Conservation (phyloP, 2,888 invertebrate species). For the Helleia helle region DNA sequence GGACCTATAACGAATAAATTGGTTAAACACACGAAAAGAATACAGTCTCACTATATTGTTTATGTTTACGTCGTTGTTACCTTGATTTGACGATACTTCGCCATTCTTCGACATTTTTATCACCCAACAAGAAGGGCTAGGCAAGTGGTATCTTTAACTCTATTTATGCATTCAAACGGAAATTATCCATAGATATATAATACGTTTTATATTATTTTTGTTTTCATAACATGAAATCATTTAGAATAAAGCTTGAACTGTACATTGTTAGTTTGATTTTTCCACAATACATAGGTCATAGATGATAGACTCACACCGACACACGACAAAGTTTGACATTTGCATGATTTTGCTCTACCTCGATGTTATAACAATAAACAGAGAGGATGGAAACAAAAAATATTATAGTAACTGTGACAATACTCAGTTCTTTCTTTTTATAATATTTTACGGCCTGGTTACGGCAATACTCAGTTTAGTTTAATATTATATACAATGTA, state of each 20-base stretch:
- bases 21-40: background rate
- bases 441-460: too few species aligned
- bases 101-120: constrained; percentile 81
- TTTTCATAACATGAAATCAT: constrained; percentile 33
- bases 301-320: constrained; percentile 10
- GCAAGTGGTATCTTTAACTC: constrained; percentile 40
- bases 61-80: constrained; percentile 34
- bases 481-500: too few species aligned
- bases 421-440: too few species aligned
- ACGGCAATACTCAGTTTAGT: too few species aligned
- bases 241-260: constrained; percentile 19
- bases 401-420: too few species aligned
- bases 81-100: constrained; percentile 79
- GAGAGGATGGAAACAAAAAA: too few species aligned
- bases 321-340: constrained; percentile 11
- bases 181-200: constrained; percentile 51
- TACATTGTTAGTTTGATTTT: constrained; percentile 20
- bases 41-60: constrained; percentile 4
- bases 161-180: constrained; percentile 35
- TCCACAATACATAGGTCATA: constrained; percentile 8
- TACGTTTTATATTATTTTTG: constrained; percentile 34
- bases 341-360: too few species aligned
- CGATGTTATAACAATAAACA: too few species aligned
- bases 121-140: constrained; percentile 23
- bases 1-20: constrained; percentile 39